These are phyloP conservation scores for Caenorhabditis latens DNA, from an alignment of 1,140 invertebrate species.

Conservation along the genomic window DNA sequence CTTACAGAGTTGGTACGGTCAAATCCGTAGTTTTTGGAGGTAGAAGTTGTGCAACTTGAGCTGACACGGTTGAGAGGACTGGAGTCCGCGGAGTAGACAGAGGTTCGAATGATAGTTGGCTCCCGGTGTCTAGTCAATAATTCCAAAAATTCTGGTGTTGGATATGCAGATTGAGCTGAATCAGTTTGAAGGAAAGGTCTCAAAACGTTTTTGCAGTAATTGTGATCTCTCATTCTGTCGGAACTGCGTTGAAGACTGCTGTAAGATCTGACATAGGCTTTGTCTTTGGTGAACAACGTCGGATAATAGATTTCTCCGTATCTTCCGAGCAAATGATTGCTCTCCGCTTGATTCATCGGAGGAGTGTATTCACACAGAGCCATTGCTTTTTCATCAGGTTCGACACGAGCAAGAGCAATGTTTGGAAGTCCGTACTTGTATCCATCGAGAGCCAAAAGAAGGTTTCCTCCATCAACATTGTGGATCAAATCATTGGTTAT, in stretches of 20 bases:
- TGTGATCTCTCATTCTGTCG: neutral
- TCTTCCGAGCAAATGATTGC: neutral
- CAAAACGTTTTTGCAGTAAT: neutral
- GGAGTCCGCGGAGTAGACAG: neutral
- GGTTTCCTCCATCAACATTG: neutral
- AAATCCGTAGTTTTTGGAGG: neutral
- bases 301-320: neutral
- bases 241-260: neutral
- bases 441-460: neutral
- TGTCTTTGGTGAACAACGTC: neutral
- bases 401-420: neutral
- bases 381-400: neutral
- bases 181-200: too few species aligned
- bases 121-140: too few species aligned
- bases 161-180: too few species aligned
- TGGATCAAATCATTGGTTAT: neutral
- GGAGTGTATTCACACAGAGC: neutral
- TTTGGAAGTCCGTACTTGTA: neutral
- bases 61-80: neutral
- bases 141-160: too few species aligned
- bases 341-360: constrained; percentile 2
- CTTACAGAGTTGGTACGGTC: neutral
- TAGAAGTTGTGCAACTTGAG: neutral
- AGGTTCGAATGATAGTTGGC: neutral
- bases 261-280: neutral